Conservation (phyloP, 2,888 invertebrate species). For the Hemicrepidius hirtus region DNA sequence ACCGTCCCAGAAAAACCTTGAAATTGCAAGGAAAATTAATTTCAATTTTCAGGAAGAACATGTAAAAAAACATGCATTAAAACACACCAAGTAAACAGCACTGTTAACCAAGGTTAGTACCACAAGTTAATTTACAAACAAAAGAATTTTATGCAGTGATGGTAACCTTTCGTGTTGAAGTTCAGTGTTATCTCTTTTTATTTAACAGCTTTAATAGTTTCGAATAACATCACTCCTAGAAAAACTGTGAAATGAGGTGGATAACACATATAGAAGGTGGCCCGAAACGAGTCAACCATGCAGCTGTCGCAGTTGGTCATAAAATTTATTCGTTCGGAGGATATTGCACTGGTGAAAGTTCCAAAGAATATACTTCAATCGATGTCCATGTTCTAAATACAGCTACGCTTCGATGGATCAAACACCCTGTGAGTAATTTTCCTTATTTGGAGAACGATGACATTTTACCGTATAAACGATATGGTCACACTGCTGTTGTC, state of each 20-base stretch:
- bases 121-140: slow-evolving; percentile 15
- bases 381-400: slow-evolving; percentile 92
- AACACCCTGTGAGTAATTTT: slow-evolving; percentile 73
- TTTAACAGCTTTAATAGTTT: slow-evolving; percentile 1
- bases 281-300: slow-evolving; percentile 94
- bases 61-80: not conserved
- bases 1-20: slow-evolving; percentile 21
- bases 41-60: slow-evolving; percentile 22
- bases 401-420: slow-evolving; percentile 78
- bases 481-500: slow-evolving; percentile 93
- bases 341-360: slow-evolving; percentile 90
- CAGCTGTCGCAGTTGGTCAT: slow-evolving; percentile 87
- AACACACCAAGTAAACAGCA: not conserved
- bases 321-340: slow-evolving; percentile 94
- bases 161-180: not conserved
- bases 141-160: not conserved
- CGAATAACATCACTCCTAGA: not conserved
- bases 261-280: slow-evolving; percentile 91
- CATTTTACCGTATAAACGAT: slow-evolving; percentile 86
- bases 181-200: slow-evolving; percentile 11
- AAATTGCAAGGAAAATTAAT: not conserved
- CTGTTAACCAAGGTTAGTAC: slow-evolving; percentile 26
- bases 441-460: slow-evolving; percentile 72
- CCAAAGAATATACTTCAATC: slow-evolving; percentile 84
- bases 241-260: slow-evolving; percentile 81